Percentiles rank a stretch among this genome's conserved stretches.
phyloP scores from a whole-genome alignment of 2,113 vertebrate species.

The Fukomys damarensis region DNA sequence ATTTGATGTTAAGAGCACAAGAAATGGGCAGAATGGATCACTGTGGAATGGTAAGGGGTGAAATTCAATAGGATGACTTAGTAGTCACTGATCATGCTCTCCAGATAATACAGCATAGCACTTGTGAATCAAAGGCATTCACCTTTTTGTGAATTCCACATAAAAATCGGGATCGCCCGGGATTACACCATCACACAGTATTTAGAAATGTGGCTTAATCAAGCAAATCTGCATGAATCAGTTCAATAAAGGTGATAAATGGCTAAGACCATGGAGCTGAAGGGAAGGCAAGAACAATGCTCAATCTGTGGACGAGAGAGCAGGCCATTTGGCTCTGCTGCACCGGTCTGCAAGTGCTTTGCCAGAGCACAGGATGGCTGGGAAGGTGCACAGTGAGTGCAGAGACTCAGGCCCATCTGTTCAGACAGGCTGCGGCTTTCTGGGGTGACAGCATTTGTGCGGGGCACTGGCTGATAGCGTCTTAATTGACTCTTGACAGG shows the following conservation, averaged over 20 bases:
- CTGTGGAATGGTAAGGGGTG: neutral
- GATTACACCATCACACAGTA: neutral
- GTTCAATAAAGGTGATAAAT: conserved; percentile 41
- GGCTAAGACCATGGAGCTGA: neutral
- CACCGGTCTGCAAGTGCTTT: neutral
- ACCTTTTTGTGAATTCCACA: neutral
- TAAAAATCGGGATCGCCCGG: conserved; percentile 31
- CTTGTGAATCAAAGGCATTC: neutral
- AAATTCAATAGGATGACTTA: neutral
- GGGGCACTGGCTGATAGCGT: conserved; percentile 68
- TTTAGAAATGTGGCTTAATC: neutral
- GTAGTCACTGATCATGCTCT: neutral
- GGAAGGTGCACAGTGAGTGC: conserved; percentile 19
- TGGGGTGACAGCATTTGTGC: conserved; percentile 9
- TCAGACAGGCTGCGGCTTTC: conserved; percentile 62
- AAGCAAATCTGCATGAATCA: conserved; percentile 47
- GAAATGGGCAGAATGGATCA: neutral
- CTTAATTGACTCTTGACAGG: conserved; percentile 66
- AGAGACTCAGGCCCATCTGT: conserved; percentile 69
- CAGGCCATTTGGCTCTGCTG: conserved; percentile 41
- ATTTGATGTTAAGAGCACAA: neutral
- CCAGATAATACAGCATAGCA: neutral
- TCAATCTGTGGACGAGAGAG: conserved; percentile 46
- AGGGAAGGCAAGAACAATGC: conserved; percentile 44
- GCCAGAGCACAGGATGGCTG: conserved; percentile 54